These are phyloP conservation scores for Laticauda colubrina DNA, from an alignment of 2,113 vertebrate genomes.

Conservation along the genomic window DNA sequence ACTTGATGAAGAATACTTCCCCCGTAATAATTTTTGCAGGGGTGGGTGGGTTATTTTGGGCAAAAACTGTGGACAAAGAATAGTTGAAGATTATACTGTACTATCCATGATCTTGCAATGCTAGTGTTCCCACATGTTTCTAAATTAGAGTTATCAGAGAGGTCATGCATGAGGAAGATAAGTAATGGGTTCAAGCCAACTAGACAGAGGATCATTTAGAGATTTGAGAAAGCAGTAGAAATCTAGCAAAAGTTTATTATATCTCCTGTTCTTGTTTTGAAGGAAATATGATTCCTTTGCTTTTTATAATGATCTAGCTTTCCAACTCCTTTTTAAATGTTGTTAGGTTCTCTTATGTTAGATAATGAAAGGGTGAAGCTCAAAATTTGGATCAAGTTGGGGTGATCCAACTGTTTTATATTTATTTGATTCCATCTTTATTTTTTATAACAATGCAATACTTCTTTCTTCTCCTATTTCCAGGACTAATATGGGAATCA, in stretches of 20 bases:
- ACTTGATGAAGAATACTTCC: background rate
- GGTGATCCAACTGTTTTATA: background rate
- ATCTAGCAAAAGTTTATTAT: background rate
- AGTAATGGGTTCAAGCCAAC: background rate
- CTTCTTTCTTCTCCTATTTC: background rate
- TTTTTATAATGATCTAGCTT: background rate
- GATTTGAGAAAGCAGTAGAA: background rate
- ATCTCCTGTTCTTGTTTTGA: background rate
- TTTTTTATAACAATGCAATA: background rate
- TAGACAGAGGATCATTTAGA: background rate
- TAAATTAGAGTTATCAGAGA: background rate
- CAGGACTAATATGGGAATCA: background rate
- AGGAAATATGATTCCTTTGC: background rate
- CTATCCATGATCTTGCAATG: background rate
- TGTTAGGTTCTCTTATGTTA: background rate
- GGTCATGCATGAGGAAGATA: background rate
- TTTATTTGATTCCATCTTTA: background rate
- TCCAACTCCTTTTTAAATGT: background rate
- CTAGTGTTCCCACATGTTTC: background rate
- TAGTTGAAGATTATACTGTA: background rate
- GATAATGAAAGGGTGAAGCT: background rate
- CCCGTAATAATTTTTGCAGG: background rate
- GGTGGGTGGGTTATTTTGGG: background rate
- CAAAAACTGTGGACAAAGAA: background rate
- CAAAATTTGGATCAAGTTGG: background rate